phyloP scores from a whole-genome alignment of 1,140 invertebrate species.

The Andrena cerasifolii region DNA sequence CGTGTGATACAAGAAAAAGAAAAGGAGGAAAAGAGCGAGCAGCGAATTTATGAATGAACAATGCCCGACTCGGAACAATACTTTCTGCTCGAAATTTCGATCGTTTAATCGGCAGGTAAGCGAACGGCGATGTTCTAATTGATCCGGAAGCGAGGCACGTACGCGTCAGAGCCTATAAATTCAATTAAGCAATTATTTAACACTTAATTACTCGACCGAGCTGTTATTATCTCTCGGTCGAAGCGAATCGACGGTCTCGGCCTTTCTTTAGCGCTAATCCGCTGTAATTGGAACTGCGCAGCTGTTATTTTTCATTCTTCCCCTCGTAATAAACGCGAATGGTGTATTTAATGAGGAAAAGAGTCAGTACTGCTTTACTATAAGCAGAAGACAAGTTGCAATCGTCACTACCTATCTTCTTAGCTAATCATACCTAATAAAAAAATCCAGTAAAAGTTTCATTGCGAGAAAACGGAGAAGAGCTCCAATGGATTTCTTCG shows the following conservation, averaged over 20 bases:
- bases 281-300: not conserved
- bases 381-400: too few relatives aligned
- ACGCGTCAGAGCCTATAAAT: conserved; percentile 18
- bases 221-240: not conserved
- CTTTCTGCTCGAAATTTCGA: too few relatives aligned
- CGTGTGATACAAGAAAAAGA: not conserved
- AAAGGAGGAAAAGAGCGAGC: too few relatives aligned
- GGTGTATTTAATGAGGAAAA: too few relatives aligned
- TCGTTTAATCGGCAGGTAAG: not conserved
- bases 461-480: too few relatives aligned
- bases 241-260: conserved; percentile 4
- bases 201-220: conserved; percentile 19
- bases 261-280: not conserved
- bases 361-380: too few relatives aligned
- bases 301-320: not conserved
- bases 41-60: not conserved
- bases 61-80: not conserved
- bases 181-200: conserved; percentile 38
- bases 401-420: too few relatives aligned
- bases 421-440: too few relatives aligned
- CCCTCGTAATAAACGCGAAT: not conserved
- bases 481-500: too few relatives aligned
- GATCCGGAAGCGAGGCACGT: conserved; percentile 6
- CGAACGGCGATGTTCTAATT: conserved; percentile 1
- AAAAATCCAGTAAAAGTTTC: too few relatives aligned